These are phyloP conservation scores for Misgurnus mizolepis DNA, from an alignment of 2,113 vertebrate species.

Conservation along the genomic window DNA sequence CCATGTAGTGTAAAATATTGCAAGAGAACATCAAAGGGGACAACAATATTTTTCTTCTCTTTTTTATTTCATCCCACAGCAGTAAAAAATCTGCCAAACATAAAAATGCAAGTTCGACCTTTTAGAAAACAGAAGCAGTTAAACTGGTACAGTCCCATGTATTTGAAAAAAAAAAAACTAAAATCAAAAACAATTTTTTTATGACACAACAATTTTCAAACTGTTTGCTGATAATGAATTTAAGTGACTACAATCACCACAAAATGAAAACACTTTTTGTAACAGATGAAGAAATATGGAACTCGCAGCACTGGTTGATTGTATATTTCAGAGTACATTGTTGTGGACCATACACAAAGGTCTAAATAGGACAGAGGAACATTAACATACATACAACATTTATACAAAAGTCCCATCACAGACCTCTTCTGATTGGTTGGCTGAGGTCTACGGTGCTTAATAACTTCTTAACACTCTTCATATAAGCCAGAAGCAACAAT, in stretches of 20 bases:
- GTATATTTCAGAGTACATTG: background rate
- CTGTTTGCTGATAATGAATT: background rate
- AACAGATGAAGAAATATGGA: no score
- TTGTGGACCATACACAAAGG: background rate
- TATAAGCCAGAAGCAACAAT: slow-evolving; percentile 26
- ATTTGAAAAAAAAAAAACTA: slow-evolving; percentile 39
- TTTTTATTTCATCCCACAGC: slow-evolving; percentile 62
- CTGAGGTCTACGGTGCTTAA: background rate
- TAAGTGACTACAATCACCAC: background rate
- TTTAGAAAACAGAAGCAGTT: slow-evolving; percentile 51
- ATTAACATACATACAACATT: background rate
- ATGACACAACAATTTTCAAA: background rate
- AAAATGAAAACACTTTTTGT: background rate
- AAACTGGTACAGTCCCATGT: slow-evolving; percentile 11
- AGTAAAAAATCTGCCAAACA: slow-evolving; percentile 62
- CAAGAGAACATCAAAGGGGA: background rate
- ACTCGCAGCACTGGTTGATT: no score
- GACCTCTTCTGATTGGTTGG: background rate
- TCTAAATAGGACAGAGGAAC: background rate
- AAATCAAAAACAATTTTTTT: slow-evolving; percentile 37
- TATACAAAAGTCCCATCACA: background rate
- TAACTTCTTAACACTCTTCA: background rate
- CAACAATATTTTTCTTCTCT: slow-evolving; percentile 13
- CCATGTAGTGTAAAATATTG: background rate
- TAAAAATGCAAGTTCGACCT: slow-evolving; percentile 51